Base-by-base conservation (phyloP, 2,888 invertebrate genomes). In the Hipparchia sbordonii region DNA sequence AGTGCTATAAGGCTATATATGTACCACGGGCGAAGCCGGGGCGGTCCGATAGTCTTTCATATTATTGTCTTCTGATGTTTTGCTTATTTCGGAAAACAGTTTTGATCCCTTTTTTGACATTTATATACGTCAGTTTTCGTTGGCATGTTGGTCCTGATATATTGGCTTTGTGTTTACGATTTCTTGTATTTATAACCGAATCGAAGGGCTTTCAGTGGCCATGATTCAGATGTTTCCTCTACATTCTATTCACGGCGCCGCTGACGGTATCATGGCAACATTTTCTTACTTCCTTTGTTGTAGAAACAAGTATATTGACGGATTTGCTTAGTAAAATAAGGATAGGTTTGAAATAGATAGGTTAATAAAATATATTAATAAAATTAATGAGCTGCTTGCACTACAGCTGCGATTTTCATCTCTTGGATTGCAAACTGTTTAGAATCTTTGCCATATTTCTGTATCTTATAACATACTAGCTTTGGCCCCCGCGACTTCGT, bases 171-270 rank as follows among this genome's bases (percentile, higher is more conserved):
- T 57, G 23, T 57, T 57, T 57, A 23, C 57, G 23, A 23, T 57
- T 57, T 9, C 57, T 57, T 33, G 57, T 57, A 57, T 23, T 33
- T 57, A 13, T 56, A 56, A 56, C 56, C 56, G 56, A n/a, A 56
- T 56, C 13, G 7, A 13, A 56, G 56, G 13, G 56, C 56, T 13
- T 13, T 56, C 56, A 6, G 23, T 57, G 57, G 13, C 23, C 23
- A 8, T 57, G 57, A 57, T 57, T 57, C 57, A 57, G 13, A 57
- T 23, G 57, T 57, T 57, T 23, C 8, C 23, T 57, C 23, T 23
- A 8, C 13, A 8, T 23, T 57, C 13, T 57, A 23, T 23, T 13
- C 23, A 23, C 7, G 9, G 2, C 13, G 57, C 57, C 6, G 54
- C n/a, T 13, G 54, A 9, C 57, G 23, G 9, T 23, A 23, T 57